Base-by-base conservation (phyloP, 2,797 vertebrate genomes). In the Lepus oiostolus region DNA sequence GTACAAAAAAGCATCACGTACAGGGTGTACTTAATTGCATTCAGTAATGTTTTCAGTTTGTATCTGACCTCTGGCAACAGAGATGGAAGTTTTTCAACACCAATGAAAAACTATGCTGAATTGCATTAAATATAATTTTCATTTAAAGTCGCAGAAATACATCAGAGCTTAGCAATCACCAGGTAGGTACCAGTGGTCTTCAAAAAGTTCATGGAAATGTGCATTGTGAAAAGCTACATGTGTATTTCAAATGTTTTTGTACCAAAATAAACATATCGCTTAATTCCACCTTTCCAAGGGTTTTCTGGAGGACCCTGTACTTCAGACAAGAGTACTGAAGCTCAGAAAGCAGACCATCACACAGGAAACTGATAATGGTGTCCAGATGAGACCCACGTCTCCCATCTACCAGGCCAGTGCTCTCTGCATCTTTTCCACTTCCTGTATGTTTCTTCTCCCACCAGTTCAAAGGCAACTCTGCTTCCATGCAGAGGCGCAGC, bases 51-150 rank as follows among this genome's bases (percentile, higher is more conserved):
- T 96, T 96, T 96, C 93, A 94, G 50, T 94, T 91, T 92, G 72
- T 75, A 68, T 60, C 92, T 95, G 75, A 96, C 95, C 97, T 96
- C 94, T 96, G 88, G 92, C 92, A 96, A 93, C 10, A 65, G 95
- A 95, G 72, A 91, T 6, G 77, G 74, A 94, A 85, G 65, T 77
- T 96, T 96, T 54, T 94, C 82, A 93, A 93, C 70, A 80, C 6
- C 54, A 90, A 94, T 68, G 42, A 80, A 95, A 87, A 95, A 75
- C 38, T 81, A 60, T 35, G 88, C n/a, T 65, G 86, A 75, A 11
- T n/a, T 79, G 91, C 47, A 35, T 95, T 60, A 95, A 92, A 81
- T 42, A 76, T 11, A 74, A 68, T 90, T 89, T 87, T 96, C 86
- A 85, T 47, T 94, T 84, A 83, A 84, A 89, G 62, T 82, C n/a